Evolutionary conservation across 2,113 vertebrate genomes (phyloP).

Genomic region (Bubo bubo): DNA sequence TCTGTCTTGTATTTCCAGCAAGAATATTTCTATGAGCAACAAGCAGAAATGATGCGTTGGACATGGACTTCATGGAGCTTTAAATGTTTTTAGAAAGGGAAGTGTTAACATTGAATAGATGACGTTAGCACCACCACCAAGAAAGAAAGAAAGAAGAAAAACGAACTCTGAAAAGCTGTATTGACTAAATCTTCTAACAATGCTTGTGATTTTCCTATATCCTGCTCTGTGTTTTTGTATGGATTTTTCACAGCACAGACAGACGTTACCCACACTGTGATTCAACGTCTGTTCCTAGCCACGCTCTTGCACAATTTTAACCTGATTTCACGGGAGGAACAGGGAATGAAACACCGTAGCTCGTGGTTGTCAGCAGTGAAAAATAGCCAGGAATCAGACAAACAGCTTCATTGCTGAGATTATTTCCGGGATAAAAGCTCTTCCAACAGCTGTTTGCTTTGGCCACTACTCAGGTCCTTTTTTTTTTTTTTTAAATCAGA

Average conservation of each 20-base stretch:
- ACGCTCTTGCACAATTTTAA: conserved; percentile 52
- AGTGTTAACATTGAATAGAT: conserved; percentile 41
- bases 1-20: not conserved
- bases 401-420: conserved; percentile 82
- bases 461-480: conserved; percentile 63
- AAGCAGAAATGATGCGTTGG: not conserved
- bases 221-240: conserved; percentile 39
- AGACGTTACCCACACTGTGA: conserved; percentile 20
- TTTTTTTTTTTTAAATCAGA: not conserved
- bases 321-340: conserved; percentile 73
- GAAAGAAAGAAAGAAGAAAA: not conserved
- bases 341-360: conserved; percentile 58
- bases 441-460: conserved; percentile 86
- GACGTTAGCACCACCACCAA: not conserved
- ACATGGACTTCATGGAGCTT: not conserved
- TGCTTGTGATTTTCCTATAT: conserved; percentile 32
- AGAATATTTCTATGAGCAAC: conserved; percentile 17
- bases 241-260: conserved; percentile 38
- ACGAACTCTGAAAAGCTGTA: not conserved
- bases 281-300: conserved; percentile 54
- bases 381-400: conserved; percentile 84
- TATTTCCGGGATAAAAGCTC: conserved; percentile 84
- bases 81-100: conserved; percentile 24
- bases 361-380: conserved; percentile 79
- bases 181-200: conserved; percentile 43